phyloP scores from a whole-genome alignment of 1,140 invertebrate genomes.

The Formica exsecta region DNA sequence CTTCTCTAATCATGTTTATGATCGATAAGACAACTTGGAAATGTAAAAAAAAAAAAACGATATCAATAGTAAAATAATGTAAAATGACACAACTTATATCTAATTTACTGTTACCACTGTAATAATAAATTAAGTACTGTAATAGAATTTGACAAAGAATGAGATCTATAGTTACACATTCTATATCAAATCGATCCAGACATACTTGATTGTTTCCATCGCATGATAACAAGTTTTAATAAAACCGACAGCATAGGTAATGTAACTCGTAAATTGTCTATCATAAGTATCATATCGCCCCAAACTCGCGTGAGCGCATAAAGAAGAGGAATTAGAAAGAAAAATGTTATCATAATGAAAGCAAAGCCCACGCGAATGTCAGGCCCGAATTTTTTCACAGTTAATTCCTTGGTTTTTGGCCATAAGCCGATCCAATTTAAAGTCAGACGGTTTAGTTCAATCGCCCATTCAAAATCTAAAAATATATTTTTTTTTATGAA shows the following conservation, averaged over 20 bases:
- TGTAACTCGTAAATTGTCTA: slow-evolving; percentile 33
- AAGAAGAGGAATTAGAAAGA: slow-evolving; percentile 9
- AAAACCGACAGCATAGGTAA: slow-evolving; percentile 19
- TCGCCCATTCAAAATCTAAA: no score
- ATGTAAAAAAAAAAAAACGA: no score
- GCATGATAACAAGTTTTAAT: slow-evolving; percentile 25
- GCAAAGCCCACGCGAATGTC: not conserved
- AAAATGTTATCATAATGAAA: not conserved
- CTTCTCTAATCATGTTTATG: slow-evolving; percentile 28
- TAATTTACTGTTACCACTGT: no score
- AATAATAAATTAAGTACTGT: not conserved
- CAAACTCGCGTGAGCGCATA: not conserved
- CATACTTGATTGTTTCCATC: slow-evolving; percentile 39
- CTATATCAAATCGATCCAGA: no score
- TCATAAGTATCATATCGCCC: not conserved
- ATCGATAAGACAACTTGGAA: not conserved
- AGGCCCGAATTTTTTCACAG: no score
- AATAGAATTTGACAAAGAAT: not conserved
- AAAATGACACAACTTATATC: no score
- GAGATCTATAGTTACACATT: not conserved
- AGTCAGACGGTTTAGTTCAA: no score
- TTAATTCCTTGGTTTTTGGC: no score
- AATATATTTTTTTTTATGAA: no score
- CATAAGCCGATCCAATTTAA: no score
- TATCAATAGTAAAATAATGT: no score